A percentile compares a stretch with the other conserved stretches of the same genome.
Conservation (phyloP, 2,888 invertebrate species). For the Philopedon plagiatum region DNA sequence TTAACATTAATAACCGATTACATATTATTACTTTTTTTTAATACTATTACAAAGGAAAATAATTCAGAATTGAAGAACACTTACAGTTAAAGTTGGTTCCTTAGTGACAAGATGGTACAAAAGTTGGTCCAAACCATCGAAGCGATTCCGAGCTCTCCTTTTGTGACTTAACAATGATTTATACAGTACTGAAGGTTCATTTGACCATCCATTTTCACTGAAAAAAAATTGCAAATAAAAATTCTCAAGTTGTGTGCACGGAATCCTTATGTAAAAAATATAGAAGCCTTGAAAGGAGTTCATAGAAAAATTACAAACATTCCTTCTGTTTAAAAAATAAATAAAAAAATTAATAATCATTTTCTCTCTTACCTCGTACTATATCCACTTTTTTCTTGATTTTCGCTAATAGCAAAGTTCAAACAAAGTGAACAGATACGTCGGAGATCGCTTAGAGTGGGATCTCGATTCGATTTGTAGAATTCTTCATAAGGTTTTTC, state of each 20-base stretch:
- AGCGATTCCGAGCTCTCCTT: constrained; percentile 61
- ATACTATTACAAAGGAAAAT: too few species aligned
- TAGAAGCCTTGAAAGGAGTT: too few species aligned
- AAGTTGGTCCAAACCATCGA: constrained; percentile 65
- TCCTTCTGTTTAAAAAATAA: background rate
- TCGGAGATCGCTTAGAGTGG: constrained; percentile 56
- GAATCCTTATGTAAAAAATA: too few species aligned
- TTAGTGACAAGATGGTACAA: constrained; percentile 62
- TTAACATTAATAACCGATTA: too few species aligned
- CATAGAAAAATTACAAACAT: too few species aligned
- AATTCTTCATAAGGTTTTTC: constrained; percentile 65
- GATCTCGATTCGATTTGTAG: constrained; percentile 60
- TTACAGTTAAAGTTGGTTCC: constrained; percentile 59
- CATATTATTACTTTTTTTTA: too few species aligned
- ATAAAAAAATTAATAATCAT: background rate
- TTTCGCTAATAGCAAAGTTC: constrained; percentile 59
- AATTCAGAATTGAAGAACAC: too few species aligned
- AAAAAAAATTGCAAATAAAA: constrained; percentile 8
- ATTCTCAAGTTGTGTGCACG: too few species aligned
- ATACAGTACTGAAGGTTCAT: constrained; percentile 62
- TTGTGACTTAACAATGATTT: constrained; percentile 64
- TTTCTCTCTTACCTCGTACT: constrained; percentile 14
- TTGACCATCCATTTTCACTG: constrained; percentile 64
- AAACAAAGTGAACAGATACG: constrained; percentile 62
- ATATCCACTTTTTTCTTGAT: constrained; percentile 24